Evolutionary conservation across 1,140 invertebrate species (phyloP).

Genomic region (Aphelinus certus): DNA sequence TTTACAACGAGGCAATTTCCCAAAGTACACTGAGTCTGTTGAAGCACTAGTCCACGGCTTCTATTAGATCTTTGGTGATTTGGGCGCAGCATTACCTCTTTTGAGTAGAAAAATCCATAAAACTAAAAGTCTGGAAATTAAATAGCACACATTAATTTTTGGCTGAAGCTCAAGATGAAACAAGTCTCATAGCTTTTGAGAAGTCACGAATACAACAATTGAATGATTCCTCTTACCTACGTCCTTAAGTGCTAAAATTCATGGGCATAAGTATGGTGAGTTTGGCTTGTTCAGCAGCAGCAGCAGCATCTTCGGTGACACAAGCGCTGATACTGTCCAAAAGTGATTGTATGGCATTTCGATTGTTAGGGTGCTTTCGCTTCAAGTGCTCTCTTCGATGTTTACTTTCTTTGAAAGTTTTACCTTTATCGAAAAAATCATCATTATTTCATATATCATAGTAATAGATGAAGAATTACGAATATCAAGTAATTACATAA

Average conservation of each 20-base stretch:
- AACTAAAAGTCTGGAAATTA: slow-evolving; percentile 24
- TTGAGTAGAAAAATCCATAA: slow-evolving; percentile 33
- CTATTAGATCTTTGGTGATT: slow-evolving; percentile 37
- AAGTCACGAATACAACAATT: too few relatives aligned
- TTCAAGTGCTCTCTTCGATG: slow-evolving; percentile 63
- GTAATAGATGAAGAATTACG: too few relatives aligned
- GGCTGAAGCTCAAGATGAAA: too few relatives aligned
- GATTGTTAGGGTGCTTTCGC: slow-evolving; percentile 57
- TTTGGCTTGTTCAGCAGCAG: slow-evolving; percentile 52
- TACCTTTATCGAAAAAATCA: slow-evolving; percentile 8
- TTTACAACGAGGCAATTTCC: slow-evolving; percentile 33
- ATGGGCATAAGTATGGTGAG: slow-evolving; percentile 63
- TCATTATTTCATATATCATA: too few relatives aligned
- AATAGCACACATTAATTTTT: too few relatives aligned
- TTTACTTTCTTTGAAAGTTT: slow-evolving; percentile 63
- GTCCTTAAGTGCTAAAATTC: slow-evolving; percentile 57
- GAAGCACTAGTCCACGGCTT: slow-evolving; percentile 11
- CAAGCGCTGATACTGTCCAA: slow-evolving; percentile 58
- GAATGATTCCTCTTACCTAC: slow-evolving; percentile 1
- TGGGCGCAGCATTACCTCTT: slow-evolving; percentile 27
- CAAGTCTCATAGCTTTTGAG: too few relatives aligned
- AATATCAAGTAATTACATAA: too few relatives aligned
- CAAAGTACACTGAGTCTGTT: slow-evolving; percentile 29
- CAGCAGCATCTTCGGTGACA: slow-evolving; percentile 52
- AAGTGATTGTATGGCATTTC: slow-evolving; percentile 56